Evolutionary conservation across 1,140 invertebrate species (phyloP).

Genomic region (Hestina assimilis): DNA sequence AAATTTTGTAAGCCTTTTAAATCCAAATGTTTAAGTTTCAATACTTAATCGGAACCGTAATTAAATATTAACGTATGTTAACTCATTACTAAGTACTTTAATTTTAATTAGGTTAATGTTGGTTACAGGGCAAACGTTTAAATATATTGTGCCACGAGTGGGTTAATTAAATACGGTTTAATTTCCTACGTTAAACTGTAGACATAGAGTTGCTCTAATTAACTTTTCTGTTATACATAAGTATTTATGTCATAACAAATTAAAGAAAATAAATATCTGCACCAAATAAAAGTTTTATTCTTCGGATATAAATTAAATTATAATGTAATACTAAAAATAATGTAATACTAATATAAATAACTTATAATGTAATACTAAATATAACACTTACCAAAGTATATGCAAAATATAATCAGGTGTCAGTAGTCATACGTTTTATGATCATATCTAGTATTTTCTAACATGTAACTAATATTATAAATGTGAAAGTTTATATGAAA

Average conservation of each 20-base stretch:
- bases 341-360: no score
- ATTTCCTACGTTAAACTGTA: constrained; percentile 21
- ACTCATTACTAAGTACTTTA: background rate
- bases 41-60: background rate
- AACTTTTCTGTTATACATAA: constrained; percentile 15
- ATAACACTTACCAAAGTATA: no score
- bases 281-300: constrained; percentile 3
- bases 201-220: constrained; percentile 14
- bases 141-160: constrained; percentile 16
- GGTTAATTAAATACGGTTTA: constrained; percentile 24
- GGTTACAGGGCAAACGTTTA: constrained; percentile 18
- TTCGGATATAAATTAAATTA: background rate
- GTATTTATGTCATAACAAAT: constrained; percentile 6
- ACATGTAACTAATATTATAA: no score
- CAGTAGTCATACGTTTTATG: no score
- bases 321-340: no score
- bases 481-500: no score
- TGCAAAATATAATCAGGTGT: no score
- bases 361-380: no score
- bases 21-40: no score
- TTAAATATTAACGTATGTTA: background rate
- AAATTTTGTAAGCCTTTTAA: no score
- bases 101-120: constrained; percentile 21
- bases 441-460: no score
- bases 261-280: constrained; percentile 6